Percentiles rank a stretch among this genome's conserved stretches.
phyloP scores from a whole-genome alignment of 2,888 invertebrate species.

The Beris morrisii region DNA sequence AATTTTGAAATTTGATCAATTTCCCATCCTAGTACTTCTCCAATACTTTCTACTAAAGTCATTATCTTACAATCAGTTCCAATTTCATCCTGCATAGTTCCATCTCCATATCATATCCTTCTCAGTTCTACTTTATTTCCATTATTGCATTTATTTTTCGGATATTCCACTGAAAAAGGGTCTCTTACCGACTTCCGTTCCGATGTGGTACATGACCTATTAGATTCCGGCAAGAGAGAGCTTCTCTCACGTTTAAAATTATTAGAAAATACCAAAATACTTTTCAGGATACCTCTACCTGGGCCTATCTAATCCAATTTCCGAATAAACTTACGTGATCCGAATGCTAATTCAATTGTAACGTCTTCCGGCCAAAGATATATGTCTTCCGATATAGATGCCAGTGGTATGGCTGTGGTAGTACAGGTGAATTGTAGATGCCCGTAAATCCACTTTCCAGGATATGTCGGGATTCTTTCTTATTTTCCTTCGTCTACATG shows the following conservation, averaged over 20 bases:
- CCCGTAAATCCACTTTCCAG: too few relatives aligned
- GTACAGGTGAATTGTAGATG: too few relatives aligned
- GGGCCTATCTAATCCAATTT: slow-evolving; percentile 30
- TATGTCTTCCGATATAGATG: too few relatives aligned
- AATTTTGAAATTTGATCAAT: too few relatives aligned
- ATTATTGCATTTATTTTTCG: slow-evolving; percentile 17
- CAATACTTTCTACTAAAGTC: neutral
- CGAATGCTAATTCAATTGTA: slow-evolving; percentile 26
- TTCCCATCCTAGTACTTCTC: too few relatives aligned
- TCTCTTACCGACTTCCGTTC: neutral
- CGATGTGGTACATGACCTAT: neutral
- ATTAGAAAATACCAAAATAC: slow-evolving; percentile 19
- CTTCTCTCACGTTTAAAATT: slow-evolving; percentile 28
- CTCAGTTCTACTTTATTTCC: slow-evolving; percentile 18
- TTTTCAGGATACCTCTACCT: slow-evolving; percentile 1
- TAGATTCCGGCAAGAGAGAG: neutral
- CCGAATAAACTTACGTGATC: slow-evolving; percentile 29
- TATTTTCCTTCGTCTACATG: neutral
- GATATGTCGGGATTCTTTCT: too few relatives aligned
- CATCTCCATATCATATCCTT: neutral
- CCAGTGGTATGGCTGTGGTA: too few relatives aligned
- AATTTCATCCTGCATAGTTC: slow-evolving; percentile 7
- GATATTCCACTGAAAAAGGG: neutral
- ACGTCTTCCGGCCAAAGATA: neutral
- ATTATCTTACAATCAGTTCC: slow-evolving; percentile 15